Evolutionary conservation across 2,888 invertebrate genomes (phyloP).

Genomic region (Acanthoscelides obtectus): DNA sequence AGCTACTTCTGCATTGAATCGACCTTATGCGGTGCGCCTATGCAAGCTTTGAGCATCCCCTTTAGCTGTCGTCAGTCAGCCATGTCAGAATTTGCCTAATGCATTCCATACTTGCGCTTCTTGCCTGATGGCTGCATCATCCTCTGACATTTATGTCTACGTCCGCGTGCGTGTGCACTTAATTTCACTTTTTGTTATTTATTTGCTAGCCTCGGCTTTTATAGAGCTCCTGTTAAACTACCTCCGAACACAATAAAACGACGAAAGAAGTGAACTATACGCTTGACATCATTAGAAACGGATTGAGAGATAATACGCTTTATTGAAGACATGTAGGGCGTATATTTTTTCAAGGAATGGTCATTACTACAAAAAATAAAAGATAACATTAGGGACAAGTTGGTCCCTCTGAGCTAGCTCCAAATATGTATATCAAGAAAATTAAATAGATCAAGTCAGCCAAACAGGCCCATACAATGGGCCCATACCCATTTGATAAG

Average conservation of each 20-base stretch:
- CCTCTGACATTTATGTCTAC: slow-evolving; percentile 32
- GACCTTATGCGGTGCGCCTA: background rate
- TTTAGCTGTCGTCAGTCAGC: slow-evolving; percentile 31
- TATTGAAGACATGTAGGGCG: too few species aligned
- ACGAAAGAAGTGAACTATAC: background rate
- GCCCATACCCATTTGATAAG: too few species aligned
- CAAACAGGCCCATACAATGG: too few species aligned
- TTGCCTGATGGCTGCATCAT: slow-evolving; percentile 22
- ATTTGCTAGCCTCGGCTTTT: slow-evolving; percentile 23
- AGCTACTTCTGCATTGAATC: too few species aligned
- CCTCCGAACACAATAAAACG: background rate
- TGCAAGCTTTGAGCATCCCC: slow-evolving; percentile 9
- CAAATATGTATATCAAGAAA: too few species aligned
- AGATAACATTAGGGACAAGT: too few species aligned
- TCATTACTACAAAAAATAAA: too few species aligned
- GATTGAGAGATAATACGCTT: background rate
- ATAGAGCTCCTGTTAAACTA: background rate
- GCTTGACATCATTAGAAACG: slow-evolving; percentile 2
- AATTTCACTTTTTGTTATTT: slow-evolving; percentile 40
- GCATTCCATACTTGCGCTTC: slow-evolving; percentile 38
- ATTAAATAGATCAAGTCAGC: too few species aligned
- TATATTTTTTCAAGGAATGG: too few species aligned
- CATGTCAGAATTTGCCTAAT: slow-evolving; percentile 40
- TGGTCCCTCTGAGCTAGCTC: too few species aligned
- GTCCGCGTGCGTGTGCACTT: slow-evolving; percentile 39